These are phyloP conservation scores for Lithosia quadra DNA, from an alignment of 2,888 invertebrate species.

Conservation along the genomic window DNA sequence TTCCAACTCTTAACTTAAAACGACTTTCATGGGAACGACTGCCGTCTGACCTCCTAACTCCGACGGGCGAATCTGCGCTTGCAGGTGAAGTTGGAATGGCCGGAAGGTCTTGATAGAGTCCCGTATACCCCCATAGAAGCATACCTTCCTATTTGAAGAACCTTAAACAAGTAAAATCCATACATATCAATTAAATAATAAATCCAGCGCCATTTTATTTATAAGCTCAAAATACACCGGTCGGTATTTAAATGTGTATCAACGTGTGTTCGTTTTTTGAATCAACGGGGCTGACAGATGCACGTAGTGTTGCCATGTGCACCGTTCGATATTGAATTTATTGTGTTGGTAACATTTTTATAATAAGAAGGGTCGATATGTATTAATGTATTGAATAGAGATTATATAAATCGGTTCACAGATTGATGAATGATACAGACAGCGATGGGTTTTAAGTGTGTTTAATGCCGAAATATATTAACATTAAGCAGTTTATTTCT, in stretches of 20 bases:
- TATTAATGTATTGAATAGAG: slow-evolving; percentile 32
- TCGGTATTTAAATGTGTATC: slow-evolving; percentile 69
- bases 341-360: slow-evolving; percentile 59
- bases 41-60: too few species aligned
- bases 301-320: slow-evolving; percentile 83
- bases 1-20: too few species aligned
- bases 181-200: neutral
- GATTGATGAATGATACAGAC: slow-evolving; percentile 16
- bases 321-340: slow-evolving; percentile 60
- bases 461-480: neutral
- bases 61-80: too few species aligned
- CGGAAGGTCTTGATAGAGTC: too few species aligned
- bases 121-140: too few species aligned
- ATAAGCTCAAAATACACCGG: slow-evolving; percentile 44
- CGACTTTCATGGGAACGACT: too few species aligned
- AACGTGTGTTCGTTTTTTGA: slow-evolving; percentile 79
- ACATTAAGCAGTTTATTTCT: neutral
- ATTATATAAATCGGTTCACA: slow-evolving; percentile 30
- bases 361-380: slow-evolving; percentile 41
- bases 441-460: slow-evolving; percentile 14
- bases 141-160: too few species aligned
- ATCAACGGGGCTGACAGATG: slow-evolving; percentile 82
- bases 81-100: too few species aligned
- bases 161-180: too few species aligned
- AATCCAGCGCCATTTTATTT: neutral